Evolutionary conservation across 1,140 invertebrate genomes (phyloP), one percentile per base, ranked within the genome.

Genomic region (Drosophila varians): DNA sequence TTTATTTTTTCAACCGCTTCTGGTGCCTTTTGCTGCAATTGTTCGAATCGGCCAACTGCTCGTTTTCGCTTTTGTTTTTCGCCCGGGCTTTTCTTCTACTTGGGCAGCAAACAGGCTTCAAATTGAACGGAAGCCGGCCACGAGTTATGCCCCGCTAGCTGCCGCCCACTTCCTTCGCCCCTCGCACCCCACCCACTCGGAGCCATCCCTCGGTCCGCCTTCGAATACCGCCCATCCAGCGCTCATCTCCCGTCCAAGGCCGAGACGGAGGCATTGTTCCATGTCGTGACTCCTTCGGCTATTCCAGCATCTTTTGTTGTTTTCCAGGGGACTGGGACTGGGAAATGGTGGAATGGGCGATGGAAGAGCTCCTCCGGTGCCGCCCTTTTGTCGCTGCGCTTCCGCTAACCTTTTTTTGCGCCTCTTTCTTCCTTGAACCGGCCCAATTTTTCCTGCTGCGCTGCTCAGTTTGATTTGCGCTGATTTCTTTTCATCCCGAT

Each of bases 11-110:
- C 54, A 48, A 18, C 51, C 25, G 23, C 23, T 40, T 55, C 48
- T 36, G 46, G 38, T 60, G 55, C 60, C 68, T 36, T 34, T 19
- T 19, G 69, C 54, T 82, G 77, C 77, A 84, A 84, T 86, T 84
- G 80, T 84, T 84, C 68, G 80, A 80, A 80, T 84, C 80, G 80
- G 72, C 80, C 80, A 84, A 86, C 80, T 84, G 80, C 36, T 84
- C 82, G 80, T 74, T 84, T 84, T 80, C 80, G 80, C 76, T 69
- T 80, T 86, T 86, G 80, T 84, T 84, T 84, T 84, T 83, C 60
- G 53, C 51, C 36, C 53, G 60, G 60, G 54, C 65, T 61, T 69
- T 78, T 76, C 75, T 86, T 84, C 58, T 76, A 60, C 74, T 84
- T 74, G 58, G 79, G 65, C 79, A 72, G 68, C 80, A 86, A 86